Percentiles rank a stretch among this genome's conserved stretches.
These are phyloP conservation scores for Crematogaster levior DNA, from an alignment of 2,888 invertebrate species.

Conservation along the genomic window DNA sequence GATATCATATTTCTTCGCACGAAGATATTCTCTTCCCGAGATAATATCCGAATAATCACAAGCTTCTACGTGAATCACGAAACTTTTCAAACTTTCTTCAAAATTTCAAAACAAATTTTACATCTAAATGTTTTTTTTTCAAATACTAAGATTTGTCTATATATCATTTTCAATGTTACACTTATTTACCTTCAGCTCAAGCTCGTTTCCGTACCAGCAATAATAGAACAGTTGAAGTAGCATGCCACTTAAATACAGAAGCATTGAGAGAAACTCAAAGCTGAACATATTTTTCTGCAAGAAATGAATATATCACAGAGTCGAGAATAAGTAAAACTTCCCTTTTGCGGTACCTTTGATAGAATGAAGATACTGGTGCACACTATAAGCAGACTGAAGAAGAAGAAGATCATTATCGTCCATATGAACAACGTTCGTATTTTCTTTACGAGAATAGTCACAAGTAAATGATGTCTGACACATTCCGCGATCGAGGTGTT, in stretches of 20 bases:
- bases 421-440: conserved; percentile 63
- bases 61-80: too few species aligned
- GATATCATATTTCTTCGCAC: background rate
- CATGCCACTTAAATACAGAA: too few species aligned
- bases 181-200: conserved; percentile 42
- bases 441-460: conserved; percentile 50
- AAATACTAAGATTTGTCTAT: too few species aligned
- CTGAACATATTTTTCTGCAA: conserved; percentile 55
- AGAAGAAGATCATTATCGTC: conserved; percentile 62
- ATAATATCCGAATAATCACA: too few species aligned
- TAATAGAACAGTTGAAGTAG: conserved; percentile 62
- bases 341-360: conserved; percentile 67
- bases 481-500: conserved; percentile 16
- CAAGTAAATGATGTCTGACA: conserved; percentile 53
- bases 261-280: conserved; percentile 57
- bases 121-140: too few species aligned
- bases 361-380: conserved; percentile 70
- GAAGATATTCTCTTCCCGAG: too few species aligned
- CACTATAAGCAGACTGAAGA: conserved; percentile 65
- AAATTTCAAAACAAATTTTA: background rate
- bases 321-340: too few species aligned
- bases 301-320: background rate
- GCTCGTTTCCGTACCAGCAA: conserved; percentile 77
- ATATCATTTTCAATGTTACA: too few species aligned
- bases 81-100: too few species aligned